Base-by-base conservation (phyloP, 1,140 invertebrate genomes). In the Tetraneura akinire region DNA sequence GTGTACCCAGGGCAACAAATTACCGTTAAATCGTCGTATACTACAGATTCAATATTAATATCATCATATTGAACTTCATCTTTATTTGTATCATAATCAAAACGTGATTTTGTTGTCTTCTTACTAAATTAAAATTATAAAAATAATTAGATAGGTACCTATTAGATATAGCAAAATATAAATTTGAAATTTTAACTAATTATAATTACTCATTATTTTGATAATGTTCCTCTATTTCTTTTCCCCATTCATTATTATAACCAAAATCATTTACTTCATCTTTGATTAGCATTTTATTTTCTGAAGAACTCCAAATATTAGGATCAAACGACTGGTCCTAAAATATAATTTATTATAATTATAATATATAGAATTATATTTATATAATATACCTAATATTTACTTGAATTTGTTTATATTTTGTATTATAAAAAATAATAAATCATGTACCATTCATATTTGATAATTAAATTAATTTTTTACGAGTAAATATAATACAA, bases 261-360 rank as follows among this genome's bases (percentile, higher is more conserved):
- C 74, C 55, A 5, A 60, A 62, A 45, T 62, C 74, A 62, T 78
- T 45, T 26, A 78, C 23, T 26, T 78, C 55, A 13, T 78, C 74
- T 78, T 78, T 78, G 16, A 78, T 11, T 9, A 78, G n/a, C 55
- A 78, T 78, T 62, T 78, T 62, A 45, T 78, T 78, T 1, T 78
- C 74, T 5, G 11, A 16, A 26, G 74, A 60, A 18, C 74, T 78
- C 74, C 74, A 78, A 29, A 78, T 78, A 10, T 78, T 78, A 29
- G 74, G 55, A 62, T 78, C 74, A 8, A 60, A 78, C 29, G 21
- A 4, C 0, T 23, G 53, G 18, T 74, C 51, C 71, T 74, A 8
- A 14, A 74, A 74, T 21, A 55, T 42, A 74, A 71, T 23, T n/a
- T n/a, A 5, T 53, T 53, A n/a, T 16, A 60, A 32, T 29, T 29